Conservation (phyloP, 2,888 invertebrate species). For the Marronus borbonicus region DNA sequence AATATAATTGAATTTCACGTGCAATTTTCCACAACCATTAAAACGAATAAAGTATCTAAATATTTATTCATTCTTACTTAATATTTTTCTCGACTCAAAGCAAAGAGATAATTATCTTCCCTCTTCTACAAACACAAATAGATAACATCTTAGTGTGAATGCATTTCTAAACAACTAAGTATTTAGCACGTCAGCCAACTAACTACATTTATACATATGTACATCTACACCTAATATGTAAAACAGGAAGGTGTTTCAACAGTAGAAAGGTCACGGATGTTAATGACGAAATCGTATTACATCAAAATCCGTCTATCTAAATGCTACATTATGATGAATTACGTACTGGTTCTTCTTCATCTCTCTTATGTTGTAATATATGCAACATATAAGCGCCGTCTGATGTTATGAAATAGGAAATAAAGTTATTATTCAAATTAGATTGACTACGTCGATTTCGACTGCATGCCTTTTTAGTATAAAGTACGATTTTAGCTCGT, state of each 20-base stretch:
- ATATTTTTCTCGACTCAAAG: no score
- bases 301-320: constrained; percentile 23
- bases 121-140: no score
- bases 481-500: no score
- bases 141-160: neutral
- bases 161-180: neutral
- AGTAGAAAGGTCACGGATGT: constrained; percentile 28
- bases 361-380: constrained; percentile 1
- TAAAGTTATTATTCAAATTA: constrained; percentile 20
- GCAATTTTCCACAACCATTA: no score
- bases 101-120: no score
- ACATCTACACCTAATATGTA: constrained; percentile 2
- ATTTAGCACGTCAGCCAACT: neutral
- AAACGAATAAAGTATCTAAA: no score
- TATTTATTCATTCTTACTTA: no score
- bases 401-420: neutral
- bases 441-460: neutral
- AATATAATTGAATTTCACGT: no score
- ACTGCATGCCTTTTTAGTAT: no score
- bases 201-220: neutral
- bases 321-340: constrained; percentile 28
- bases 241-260: constrained; percentile 1
- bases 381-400: neutral
- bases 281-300: constrained; percentile 36
- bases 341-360: constrained; percentile 2